phyloP scores from a whole-genome alignment of 2,888 invertebrate species.

The Callyntrura guangdongensis region DNA sequence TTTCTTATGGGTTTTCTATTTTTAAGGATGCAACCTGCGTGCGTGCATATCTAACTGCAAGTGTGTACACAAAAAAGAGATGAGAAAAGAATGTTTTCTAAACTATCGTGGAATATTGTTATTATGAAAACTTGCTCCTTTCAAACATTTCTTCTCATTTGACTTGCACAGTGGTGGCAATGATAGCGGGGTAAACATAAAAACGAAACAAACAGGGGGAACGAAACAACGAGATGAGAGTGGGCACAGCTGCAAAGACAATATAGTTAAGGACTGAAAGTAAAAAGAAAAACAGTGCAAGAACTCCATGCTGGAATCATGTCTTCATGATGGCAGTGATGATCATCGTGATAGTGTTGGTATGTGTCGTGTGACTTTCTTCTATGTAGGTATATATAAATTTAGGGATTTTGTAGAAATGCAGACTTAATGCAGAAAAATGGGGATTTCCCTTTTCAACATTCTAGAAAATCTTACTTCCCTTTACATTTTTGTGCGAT shows the following conservation, averaged over 20 bases:
- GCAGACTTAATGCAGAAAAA: constrained; percentile 63
- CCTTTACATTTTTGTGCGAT: neutral
- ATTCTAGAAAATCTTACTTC: neutral
- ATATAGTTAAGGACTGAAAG: constrained; percentile 8
- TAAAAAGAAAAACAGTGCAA: constrained; percentile 16
- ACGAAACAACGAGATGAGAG: neutral
- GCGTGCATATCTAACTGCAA: constrained; percentile 23
- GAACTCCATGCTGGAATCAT: neutral
- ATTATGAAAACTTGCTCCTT: constrained; percentile 29
- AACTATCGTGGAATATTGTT: neutral
- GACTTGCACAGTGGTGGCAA: constrained; percentile 17
- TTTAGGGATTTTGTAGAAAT: neutral
- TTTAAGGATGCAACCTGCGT: neutral
- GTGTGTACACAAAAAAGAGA: neutral
- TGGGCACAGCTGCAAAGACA: constrained; percentile 24
- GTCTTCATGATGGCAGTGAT: neutral
- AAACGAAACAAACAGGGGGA: neutral
- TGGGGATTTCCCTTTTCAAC: constrained; percentile 22
- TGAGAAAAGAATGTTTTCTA: neutral
- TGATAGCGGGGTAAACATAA: neutral
- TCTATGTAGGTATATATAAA: neutral
- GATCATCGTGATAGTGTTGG: constrained; percentile 8
- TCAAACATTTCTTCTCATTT: constrained; percentile 46
- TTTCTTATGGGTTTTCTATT: neutral
- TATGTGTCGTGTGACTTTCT: constrained; percentile 32